These are phyloP conservation scores for Aphis gossypii DNA, from an alignment of 1,140 invertebrate species.

Conservation along the genomic window DNA sequence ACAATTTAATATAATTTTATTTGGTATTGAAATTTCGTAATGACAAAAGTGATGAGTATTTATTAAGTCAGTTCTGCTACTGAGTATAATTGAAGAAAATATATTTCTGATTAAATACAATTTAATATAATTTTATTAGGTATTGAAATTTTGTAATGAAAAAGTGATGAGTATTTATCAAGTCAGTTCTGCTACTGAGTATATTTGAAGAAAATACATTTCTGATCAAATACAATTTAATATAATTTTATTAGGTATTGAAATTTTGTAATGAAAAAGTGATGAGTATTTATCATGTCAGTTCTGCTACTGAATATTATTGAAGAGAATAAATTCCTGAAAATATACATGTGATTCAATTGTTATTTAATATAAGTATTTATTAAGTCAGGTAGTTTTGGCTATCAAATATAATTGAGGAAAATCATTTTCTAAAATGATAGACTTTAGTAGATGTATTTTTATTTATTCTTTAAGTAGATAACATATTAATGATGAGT, in stretches of 20 bases:
- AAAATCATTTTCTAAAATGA: background rate
- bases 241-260: too few relatives aligned
- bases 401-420: background rate
- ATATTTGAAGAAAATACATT: background rate
- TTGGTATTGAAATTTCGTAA: too few relatives aligned
- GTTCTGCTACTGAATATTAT: slow-evolving; percentile 51
- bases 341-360: background rate
- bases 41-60: background rate
- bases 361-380: background rate
- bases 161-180: slow-evolving; percentile 62
- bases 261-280: slow-evolving; percentile 34
- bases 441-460: background rate
- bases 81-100: background rate
- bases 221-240: background rate
- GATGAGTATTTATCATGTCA: slow-evolving; percentile 62
- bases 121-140: too few relatives aligned
- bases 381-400: background rate
- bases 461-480: background rate
- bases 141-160: background rate
- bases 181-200: slow-evolving; percentile 55
- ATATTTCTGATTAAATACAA: background rate
- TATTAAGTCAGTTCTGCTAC: slow-evolving; percentile 20
- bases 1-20: too few relatives aligned
- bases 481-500: background rate
- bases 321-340: background rate